These are phyloP conservation scores for Brachypalpus laphriformis DNA, from an alignment of 2,888 invertebrate genomes.

Conservation along the genomic window DNA sequence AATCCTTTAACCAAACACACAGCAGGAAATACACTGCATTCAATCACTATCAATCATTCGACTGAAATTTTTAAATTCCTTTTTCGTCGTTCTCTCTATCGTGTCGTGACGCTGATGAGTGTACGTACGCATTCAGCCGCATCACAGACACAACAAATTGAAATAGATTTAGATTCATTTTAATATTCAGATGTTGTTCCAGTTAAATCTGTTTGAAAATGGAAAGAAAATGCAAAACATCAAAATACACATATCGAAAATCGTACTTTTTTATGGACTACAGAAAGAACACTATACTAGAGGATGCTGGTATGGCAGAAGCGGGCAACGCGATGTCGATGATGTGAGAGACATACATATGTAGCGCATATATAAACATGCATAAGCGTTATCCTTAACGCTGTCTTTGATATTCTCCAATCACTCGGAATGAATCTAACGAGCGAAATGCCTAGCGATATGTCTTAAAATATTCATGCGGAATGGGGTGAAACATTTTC, in stretches of 20 bases:
- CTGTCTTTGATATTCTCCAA: slow-evolving; percentile 66
- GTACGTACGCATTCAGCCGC: slow-evolving; percentile 28
- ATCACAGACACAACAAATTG: slow-evolving; percentile 65
- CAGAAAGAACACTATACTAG: not conserved
- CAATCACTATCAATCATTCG: slow-evolving; percentile 53
- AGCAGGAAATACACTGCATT: slow-evolving; percentile 34
- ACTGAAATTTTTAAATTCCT: slow-evolving; percentile 28
- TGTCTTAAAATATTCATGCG: slow-evolving; percentile 68
- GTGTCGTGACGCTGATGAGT: not conserved
- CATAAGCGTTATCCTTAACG: slow-evolving; percentile 37
- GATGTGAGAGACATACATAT: slow-evolving; percentile 27
- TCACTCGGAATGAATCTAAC: slow-evolving; percentile 70
- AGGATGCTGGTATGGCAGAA: not conserved
- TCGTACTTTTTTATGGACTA: slow-evolving; percentile 65
- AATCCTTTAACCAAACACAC: not conserved
- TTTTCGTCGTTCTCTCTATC: not conserved
- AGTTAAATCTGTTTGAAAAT: slow-evolving; percentile 72
- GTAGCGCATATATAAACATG: not conserved
- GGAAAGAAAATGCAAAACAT: slow-evolving; percentile 67
- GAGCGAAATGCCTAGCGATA: slow-evolving; percentile 71
- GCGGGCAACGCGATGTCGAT: not conserved
- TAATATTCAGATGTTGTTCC: slow-evolving; percentile 70
- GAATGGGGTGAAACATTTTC: slow-evolving; percentile 62
- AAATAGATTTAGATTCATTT: slow-evolving; percentile 64
- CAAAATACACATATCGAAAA: slow-evolving; percentile 49